Evolutionary conservation across 2,888 invertebrate species (phyloP).

Genomic region (Ceraclea dissimilis): DNA sequence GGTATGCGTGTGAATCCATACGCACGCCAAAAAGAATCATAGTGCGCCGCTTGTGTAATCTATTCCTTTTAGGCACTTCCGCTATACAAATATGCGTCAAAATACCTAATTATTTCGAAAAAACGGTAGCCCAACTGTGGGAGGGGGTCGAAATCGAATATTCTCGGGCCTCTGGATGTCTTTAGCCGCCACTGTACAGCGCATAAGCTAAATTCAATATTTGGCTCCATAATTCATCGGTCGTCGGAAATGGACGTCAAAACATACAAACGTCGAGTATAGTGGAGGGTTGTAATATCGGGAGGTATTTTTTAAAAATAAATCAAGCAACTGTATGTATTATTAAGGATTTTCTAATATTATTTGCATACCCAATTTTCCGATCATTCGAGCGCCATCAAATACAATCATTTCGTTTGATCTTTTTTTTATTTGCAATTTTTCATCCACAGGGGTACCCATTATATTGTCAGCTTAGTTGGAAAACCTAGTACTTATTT

Average conservation of each 20-base stretch:
- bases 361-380: constrained; percentile 2
- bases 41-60: no score
- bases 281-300: neutral
- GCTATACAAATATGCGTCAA: no score
- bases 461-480: neutral
- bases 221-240: neutral
- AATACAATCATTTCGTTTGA: neutral
- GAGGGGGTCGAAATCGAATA: no score
- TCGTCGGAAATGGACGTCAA: neutral
- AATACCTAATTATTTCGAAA: no score
- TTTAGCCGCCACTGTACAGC: no score
- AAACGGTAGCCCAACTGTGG: no score
- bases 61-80: no score
- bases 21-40: no score
- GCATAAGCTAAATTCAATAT: constrained; percentile 7
- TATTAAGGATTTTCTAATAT: neutral
- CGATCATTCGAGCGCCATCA: neutral
- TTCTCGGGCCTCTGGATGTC: no score
- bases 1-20: no score
- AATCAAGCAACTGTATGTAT: neutral
- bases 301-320: neutral
- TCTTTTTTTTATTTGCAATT: constrained; percentile 1
- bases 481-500: neutral
- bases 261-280: neutral
- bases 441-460: neutral